A percentile compares a stretch with the other conserved stretches of the same genome.
These are phyloP conservation scores for Exocentrus adspersus DNA, from an alignment of 2,888 invertebrate species.

Conservation along the genomic window DNA sequence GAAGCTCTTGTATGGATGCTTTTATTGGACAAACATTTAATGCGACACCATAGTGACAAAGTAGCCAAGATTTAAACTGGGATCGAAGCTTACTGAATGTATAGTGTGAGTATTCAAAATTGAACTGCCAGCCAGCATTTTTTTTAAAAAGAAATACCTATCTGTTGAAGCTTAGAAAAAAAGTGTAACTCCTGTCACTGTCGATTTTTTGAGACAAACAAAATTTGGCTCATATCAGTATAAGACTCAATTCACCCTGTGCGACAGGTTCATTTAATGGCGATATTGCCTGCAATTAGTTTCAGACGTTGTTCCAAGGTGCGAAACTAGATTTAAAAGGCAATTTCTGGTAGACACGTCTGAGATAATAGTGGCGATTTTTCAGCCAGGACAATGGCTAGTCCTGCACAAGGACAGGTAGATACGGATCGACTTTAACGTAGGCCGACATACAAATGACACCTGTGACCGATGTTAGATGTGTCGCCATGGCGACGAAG, in stretches of 20 bases:
- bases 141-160: no score
- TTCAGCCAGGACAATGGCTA: constrained; percentile 32
- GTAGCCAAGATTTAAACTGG: background rate
- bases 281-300: background rate
- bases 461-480: constrained; percentile 28
- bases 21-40: constrained; percentile 28
- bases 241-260: background rate
- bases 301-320: constrained; percentile 12
- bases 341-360: constrained; percentile 28
- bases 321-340: constrained; percentile 35
- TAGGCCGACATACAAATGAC: constrained; percentile 27
- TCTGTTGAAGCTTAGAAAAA: no score
- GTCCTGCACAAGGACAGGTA: constrained; percentile 30
- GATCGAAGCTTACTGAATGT: no score
- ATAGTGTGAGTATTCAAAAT: no score
- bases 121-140: no score
- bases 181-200: no score
- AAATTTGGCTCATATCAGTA: no score
- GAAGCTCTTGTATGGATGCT: constrained; percentile 23
- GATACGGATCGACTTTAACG: constrained; percentile 7
- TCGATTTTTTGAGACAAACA: no score
- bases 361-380: constrained; percentile 33
- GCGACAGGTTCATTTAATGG: background rate
- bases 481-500: constrained; percentile 32
- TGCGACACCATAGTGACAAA: constrained; percentile 16